phyloP scores from a whole-genome alignment of 1,140 invertebrate genomes.

The Zaprionus ghesquierei region DNA sequence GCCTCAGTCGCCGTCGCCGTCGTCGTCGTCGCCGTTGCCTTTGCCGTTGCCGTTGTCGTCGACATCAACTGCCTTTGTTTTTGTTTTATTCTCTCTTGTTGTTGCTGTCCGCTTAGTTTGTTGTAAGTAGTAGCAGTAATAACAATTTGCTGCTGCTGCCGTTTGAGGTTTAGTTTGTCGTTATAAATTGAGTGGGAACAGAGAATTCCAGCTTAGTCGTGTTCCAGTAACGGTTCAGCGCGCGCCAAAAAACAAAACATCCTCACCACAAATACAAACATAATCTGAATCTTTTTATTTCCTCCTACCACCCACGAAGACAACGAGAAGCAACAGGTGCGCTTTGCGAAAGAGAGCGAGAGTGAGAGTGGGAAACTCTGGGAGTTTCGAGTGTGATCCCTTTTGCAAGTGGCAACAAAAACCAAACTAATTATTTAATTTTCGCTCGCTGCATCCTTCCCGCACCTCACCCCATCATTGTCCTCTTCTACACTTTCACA shows the following conservation, averaged over 20 bases:
- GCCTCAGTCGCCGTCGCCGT: constrained; percentile 21
- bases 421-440: constrained; percentile 9
- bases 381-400: background rate
- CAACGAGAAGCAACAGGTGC: constrained; percentile 18
- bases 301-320: background rate
- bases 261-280: background rate
- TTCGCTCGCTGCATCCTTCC: background rate
- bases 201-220: constrained; percentile 77
- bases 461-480: background rate
- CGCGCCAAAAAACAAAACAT: constrained; percentile 42
- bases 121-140: constrained; percentile 66
- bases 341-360: background rate
- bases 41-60: background rate
- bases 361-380: background rate
- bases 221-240: constrained; percentile 81
- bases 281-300: background rate
- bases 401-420: background rate
- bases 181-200: constrained; percentile 82
- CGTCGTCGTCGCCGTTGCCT: background rate
- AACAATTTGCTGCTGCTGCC: constrained; percentile 42
- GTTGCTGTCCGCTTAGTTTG: constrained; percentile 40
- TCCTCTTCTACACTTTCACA: background rate
- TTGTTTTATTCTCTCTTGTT: constrained; percentile 13
- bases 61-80: constrained; percentile 6
- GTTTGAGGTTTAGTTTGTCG: constrained; percentile 64